Evolutionary conservation across 2,797 vertebrate species (phyloP).

Genomic region (Alosa sapidissima): DNA sequence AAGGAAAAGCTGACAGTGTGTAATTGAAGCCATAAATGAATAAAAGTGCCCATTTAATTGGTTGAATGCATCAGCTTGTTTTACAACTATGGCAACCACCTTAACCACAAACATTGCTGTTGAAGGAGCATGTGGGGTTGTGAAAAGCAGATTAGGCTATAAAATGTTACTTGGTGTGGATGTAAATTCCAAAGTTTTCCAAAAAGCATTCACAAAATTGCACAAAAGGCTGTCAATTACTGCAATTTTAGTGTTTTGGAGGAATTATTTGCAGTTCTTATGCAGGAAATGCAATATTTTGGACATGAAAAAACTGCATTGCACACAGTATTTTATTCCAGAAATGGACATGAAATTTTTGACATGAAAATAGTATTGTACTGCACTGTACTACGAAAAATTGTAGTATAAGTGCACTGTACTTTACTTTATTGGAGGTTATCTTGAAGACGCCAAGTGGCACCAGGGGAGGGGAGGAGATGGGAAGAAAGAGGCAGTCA

Average conservation of each 20-base stretch:
- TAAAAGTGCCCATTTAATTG: background rate
- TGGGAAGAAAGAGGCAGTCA: conserved; percentile 9
- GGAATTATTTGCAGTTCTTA: no score
- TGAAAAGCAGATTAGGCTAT: background rate
- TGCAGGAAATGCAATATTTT: no score
- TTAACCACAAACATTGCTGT: background rate
- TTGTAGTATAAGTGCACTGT: no score
- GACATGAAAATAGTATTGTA: no score
- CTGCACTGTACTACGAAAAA: no score
- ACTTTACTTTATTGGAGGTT: background rate
- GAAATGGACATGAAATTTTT: no score
- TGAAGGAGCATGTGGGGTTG: background rate
- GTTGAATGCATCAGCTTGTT: background rate
- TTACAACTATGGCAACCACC: background rate
- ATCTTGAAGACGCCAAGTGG: background rate
- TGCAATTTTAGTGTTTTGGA: no score
- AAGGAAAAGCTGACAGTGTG: background rate
- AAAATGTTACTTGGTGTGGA: background rate
- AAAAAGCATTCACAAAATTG: background rate
- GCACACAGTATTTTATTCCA: no score
- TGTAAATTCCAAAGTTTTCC: background rate
- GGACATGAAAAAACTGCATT: no score
- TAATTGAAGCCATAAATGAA: conserved; percentile 3
- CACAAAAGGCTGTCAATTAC: background rate
- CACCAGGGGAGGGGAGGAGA: background rate